Base-by-base conservation (phyloP, 2,113 vertebrate genomes). In the Leptocoma aspasia region DNA sequence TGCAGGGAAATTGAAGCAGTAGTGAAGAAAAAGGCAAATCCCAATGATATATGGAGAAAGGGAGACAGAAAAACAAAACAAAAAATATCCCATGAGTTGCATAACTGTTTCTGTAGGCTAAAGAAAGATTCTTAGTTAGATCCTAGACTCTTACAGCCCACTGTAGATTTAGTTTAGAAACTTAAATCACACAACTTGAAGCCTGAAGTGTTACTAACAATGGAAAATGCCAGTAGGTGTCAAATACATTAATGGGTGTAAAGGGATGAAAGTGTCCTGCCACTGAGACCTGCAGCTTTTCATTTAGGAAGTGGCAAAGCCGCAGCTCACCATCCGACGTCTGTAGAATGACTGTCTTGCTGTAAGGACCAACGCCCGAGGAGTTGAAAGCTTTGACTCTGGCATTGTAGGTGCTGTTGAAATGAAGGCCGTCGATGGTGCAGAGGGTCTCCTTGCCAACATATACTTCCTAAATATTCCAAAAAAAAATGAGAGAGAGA, bases 391-490 rank as follows among this genome's bases (percentile, higher is more conserved):
- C 99, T 96, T 99, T 99, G 85, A 99, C 99, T 63, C 99, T 98
- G 96, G 99, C 99, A 0, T 99, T 99, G 89, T 99, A 99, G 49
- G 99, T 99, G 96, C 99, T 99, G 97, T 99, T 99, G 95, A 99
- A 99, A 91, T 99, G 99, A 90, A 99, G 99, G 35, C 99, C 99
- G 1, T 99, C 99, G 5, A 99, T 99, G 23, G 99, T 99, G 84
- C 99, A 99, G 89, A 99, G 97, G 1, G 99, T 99, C 97, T 99
- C 99, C 97, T 99, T 99, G 86, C 99, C 99, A 39, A 99, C 99
- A 13, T 99, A 99, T 3, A 99, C 99, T 94, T 99, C 99, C 99
- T 99, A 94, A 44, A 94, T 56, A 81, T 79, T 22, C 14, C 1
- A 7, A 59, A 59, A 26, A n/a, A 13, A 23, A 45, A n/a, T n/a